phyloP scores from a whole-genome alignment of 2,888 invertebrate genomes.

The Tetheella fluctuosa region DNA sequence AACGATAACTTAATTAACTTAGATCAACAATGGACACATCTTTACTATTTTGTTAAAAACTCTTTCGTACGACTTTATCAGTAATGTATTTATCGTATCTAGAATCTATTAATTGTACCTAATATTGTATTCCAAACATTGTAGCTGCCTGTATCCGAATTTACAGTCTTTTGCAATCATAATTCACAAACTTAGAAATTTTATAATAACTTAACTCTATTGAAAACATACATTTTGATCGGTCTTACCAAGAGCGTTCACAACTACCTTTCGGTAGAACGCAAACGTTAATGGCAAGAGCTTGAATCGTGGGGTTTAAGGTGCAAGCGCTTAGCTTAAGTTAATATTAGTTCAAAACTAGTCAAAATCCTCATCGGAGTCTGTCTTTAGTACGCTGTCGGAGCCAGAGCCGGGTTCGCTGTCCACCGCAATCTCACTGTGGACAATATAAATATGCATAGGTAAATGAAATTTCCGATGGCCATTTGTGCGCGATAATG shows the following conservation, averaged over 20 bases:
- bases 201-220: neutral
- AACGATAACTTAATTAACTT: constrained; percentile 23
- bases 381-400: constrained; percentile 78
- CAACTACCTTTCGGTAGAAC: neutral
- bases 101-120: neutral
- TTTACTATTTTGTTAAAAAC: neutral
- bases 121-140: neutral
- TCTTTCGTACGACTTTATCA: neutral
- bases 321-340: constrained; percentile 45
- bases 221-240: neutral
- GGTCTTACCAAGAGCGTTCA: constrained; percentile 1
- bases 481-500: constrained; percentile 6
- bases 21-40: constrained; percentile 1
- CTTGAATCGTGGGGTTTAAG: constrained; percentile 21
- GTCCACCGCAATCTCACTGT: constrained; percentile 72
- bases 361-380: constrained; percentile 81
- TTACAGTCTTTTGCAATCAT: neutral
- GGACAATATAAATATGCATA: constrained; percentile 24
- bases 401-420: constrained; percentile 78
- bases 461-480: constrained; percentile 11
- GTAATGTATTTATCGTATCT: neutral
- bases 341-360: constrained; percentile 35
- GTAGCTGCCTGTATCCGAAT: neutral
- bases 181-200: neutral
- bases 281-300: neutral